phyloP scores from a whole-genome alignment of 2,113 vertebrate genomes.

The Tetraodon nigroviridis region DNA sequence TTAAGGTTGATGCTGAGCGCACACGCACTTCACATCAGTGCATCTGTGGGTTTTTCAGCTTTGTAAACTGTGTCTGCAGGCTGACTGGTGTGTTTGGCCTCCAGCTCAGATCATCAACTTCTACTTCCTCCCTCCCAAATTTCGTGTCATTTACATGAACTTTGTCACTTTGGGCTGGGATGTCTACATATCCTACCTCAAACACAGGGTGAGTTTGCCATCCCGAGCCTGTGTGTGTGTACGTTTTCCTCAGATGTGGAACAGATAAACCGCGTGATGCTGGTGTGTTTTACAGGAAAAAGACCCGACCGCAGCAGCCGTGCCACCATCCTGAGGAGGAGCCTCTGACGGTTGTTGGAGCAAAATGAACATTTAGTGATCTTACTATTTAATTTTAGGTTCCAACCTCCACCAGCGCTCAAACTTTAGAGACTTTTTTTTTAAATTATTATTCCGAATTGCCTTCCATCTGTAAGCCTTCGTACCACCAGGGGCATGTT shows the following conservation, averaged over 20 bases:
- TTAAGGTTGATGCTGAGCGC: not conserved
- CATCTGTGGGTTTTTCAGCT: not conserved
- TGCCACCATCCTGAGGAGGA: slow-evolving; percentile 23
- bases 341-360: not conserved
- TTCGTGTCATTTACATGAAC: slow-evolving; percentile 86
- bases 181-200: slow-evolving; percentile 90
- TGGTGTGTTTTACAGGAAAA: slow-evolving; percentile 40
- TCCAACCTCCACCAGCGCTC: not conserved
- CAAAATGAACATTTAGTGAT: not conserved
- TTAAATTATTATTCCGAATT: too few species aligned
- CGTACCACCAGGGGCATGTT: too few species aligned
- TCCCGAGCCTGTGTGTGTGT: too few species aligned
- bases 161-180: slow-evolving; percentile 90
- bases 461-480: too few species aligned
- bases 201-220: slow-evolving; percentile 79
- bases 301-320: not conserved
- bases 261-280: too few species aligned
- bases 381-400: not conserved
- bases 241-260: not conserved
- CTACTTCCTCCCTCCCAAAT: slow-evolving; percentile 82
- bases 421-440: too few species aligned
- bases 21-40: not conserved
- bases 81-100: slow-evolving; percentile 90
- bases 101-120: slow-evolving; percentile 88
- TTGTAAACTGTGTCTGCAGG: slow-evolving; percentile 56